A percentile compares a stretch with the other conserved stretches of the same genome.
phyloP scores from a whole-genome alignment of 1,140 invertebrate species.

The Tetramorium alpestre region DNA sequence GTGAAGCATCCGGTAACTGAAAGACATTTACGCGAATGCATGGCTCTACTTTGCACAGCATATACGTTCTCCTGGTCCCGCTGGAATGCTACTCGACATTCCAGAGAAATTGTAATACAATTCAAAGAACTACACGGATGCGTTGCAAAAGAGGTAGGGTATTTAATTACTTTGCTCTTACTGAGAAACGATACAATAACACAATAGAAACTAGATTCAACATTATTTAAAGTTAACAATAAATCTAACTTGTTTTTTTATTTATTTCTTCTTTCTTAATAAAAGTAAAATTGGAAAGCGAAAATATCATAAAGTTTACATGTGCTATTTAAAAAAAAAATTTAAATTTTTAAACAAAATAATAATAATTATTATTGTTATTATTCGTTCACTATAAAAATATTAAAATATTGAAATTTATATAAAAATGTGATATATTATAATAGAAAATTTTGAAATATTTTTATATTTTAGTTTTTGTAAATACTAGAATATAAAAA shows the following conservation, averaged over 20 bases:
- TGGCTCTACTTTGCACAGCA: constrained; percentile 91
- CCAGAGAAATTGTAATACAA: constrained; percentile 90
- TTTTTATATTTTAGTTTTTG: constrained; percentile 3
- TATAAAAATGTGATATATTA: background rate
- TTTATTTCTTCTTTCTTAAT: background rate
- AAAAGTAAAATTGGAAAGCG: background rate
- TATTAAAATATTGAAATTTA: background rate
- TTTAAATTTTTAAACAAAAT: background rate
- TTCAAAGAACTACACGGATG: constrained; percentile 89
- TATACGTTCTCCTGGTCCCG: constrained; percentile 96
- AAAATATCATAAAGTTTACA: background rate
- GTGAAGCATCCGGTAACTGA: constrained; percentile 92
- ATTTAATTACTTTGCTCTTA: background rate
- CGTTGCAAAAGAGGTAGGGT: constrained; percentile 75
- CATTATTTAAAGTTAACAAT: background rate
- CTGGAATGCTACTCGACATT: constrained; percentile 90
- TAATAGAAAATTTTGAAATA: background rate
- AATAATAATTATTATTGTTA: background rate
- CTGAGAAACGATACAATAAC: background rate
- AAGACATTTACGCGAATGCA: constrained; percentile 93
- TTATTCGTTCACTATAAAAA: constrained; percentile 84
- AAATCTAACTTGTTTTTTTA: background rate
- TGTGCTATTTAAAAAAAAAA: too few relatives aligned
- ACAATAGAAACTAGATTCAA: background rate
- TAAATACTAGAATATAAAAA: constrained; percentile 5